Conservation (phyloP, 2,888 invertebrate species). For the Neria commutata region DNA sequence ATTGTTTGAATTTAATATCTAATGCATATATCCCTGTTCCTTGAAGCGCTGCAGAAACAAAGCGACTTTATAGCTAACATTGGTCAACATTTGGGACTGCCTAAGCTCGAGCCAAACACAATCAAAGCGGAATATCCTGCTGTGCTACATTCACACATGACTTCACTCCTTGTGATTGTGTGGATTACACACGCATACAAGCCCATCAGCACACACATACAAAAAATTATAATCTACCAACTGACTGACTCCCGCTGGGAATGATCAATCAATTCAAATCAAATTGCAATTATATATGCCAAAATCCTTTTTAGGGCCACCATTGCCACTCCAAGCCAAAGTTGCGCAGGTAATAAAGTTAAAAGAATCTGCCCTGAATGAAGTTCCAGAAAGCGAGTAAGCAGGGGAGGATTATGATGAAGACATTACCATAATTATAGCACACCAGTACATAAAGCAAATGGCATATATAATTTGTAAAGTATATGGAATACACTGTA, state of each 20-base stretch:
- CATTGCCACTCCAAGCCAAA: constrained; percentile 33
- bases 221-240: constrained; percentile 21
- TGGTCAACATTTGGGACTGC: too few species aligned
- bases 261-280: constrained; percentile 61
- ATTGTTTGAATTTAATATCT: too few species aligned
- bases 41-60: too few species aligned
- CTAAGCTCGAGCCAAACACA: too few species aligned
- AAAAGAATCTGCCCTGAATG: neutral
- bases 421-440: constrained; percentile 11
- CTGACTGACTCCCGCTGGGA: constrained; percentile 56
- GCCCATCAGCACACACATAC: neutral
- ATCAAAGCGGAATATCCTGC: constrained; percentile 41
- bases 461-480: too few species aligned
- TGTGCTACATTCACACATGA: constrained; percentile 49
- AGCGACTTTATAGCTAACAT: too few species aligned
- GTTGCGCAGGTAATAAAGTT: constrained; percentile 15
- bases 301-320: constrained; percentile 30
- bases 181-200: constrained; percentile 55
- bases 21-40: too few species aligned
- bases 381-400: neutral
- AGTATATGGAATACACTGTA: too few species aligned
- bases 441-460: too few species aligned
- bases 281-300: constrained; percentile 41
- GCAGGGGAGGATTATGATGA: neutral
- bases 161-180: too few species aligned